Conservation (phyloP, 1,140 invertebrate genomes). For the Catajapyx aquilonaris region DNA sequence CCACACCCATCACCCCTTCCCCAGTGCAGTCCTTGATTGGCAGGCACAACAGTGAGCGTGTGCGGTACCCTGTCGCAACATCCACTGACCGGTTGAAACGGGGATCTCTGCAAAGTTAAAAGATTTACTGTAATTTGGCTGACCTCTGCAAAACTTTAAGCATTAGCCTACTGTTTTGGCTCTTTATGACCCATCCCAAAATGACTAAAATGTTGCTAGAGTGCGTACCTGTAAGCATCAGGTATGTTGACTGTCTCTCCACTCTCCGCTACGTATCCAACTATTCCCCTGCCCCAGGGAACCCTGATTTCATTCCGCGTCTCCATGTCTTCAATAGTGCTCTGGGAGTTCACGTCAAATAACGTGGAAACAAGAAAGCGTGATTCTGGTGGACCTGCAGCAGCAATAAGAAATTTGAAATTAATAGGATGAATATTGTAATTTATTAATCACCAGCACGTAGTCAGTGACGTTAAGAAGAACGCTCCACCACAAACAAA, state of each 20-base stretch:
- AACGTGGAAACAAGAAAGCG: conserved; percentile 72
- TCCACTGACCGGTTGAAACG: conserved; percentile 88
- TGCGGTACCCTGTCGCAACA: conserved; percentile 76
- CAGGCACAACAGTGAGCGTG: conserved; percentile 79
- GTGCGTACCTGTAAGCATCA: conserved; percentile 75
- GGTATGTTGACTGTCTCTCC: conserved; percentile 85
- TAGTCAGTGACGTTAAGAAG: too few relatives aligned
- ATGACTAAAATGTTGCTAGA: background rate
- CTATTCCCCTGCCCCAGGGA: conserved; percentile 75
- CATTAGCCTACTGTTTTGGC: too few relatives aligned
- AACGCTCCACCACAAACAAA: too few relatives aligned
- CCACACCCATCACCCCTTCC: conserved; percentile 88
- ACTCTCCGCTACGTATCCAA: conserved; percentile 80
- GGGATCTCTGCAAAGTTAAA: conserved; percentile 41
- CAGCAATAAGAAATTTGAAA: too few relatives aligned
- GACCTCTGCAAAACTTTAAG: too few relatives aligned
- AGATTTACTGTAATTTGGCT: too few relatives aligned
- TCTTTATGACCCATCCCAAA: background rate
- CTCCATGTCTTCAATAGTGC: conserved; percentile 74
- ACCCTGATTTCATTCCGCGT: conserved; percentile 79
- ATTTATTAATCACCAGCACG: too few relatives aligned
- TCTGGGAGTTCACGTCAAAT: conserved; percentile 80
- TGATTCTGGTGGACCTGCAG: conserved; percentile 16
- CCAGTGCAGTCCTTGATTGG: conserved; percentile 85
- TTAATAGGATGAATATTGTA: too few relatives aligned